Percentiles rank a stretch among this genome's conserved stretches.
Evolutionary conservation across 2,797 vertebrate genomes (phyloP).

Genomic region (Coregonus sp.): DNA sequence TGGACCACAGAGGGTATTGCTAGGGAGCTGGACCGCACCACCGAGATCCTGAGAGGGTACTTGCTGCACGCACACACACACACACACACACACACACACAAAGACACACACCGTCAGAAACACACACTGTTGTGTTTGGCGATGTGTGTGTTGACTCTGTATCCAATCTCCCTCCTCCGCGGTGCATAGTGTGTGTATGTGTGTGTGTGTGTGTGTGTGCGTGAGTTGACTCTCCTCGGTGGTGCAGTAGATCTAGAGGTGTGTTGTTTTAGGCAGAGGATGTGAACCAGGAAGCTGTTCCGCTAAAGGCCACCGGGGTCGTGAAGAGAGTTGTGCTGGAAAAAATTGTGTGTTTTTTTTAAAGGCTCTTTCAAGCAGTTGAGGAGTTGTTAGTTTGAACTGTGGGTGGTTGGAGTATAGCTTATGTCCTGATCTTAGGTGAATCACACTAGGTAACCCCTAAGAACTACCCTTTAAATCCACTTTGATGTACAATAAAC

Average conservation of each 20-base stretch:
- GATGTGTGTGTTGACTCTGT: conserved; percentile 6
- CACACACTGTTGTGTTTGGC: conserved; percentile 7
- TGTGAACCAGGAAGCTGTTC: conserved; percentile 52
- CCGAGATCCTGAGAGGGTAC: background rate
- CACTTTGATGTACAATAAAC: background rate
- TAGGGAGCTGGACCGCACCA: conserved; percentile 7
- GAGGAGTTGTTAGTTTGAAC: conserved; percentile 7
- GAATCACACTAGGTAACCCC: background rate
- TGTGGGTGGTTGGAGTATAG: conserved; percentile 10
- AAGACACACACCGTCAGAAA: too few relatives aligned
- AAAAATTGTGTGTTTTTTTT: conserved; percentile 30
- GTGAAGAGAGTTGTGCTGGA: conserved; percentile 26
- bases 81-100: background rate
- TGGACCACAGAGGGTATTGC: conserved; percentile 8
- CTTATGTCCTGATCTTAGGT: conserved; percentile 19
- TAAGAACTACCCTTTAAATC: background rate
- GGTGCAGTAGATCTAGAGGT: background rate
- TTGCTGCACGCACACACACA: too few relatives aligned
- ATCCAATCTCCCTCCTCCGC: background rate
- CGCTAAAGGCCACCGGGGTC: conserved; percentile 51
- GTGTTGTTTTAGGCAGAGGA: conserved; percentile 64
- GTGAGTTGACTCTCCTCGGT: conserved; percentile 17
- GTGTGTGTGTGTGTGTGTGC: background rate
- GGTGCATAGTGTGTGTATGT: background rate
- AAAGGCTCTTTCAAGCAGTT: conserved; percentile 43